Conservation (phyloP, 2,888 invertebrate genomes). For the Acleris cristana region DNA sequence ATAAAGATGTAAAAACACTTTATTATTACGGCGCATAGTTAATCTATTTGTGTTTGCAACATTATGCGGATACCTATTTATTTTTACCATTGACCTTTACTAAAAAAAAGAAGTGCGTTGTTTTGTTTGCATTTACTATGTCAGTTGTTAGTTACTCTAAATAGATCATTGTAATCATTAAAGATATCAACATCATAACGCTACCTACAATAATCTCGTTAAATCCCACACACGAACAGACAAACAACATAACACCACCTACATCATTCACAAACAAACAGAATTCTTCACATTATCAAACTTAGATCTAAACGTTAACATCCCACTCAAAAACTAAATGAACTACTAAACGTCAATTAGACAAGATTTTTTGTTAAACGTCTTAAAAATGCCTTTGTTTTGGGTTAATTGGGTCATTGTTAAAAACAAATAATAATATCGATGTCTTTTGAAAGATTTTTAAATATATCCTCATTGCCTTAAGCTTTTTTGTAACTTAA, state of each 20-base stretch:
- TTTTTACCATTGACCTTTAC: no score
- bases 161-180: no score
- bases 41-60: no score
- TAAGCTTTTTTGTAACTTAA: no score
- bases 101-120: no score
- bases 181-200: slow-evolving; percentile 1
- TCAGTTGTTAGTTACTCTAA: no score
- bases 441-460: background rate
- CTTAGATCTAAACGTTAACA: slow-evolving; percentile 48
- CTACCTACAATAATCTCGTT: slow-evolving; percentile 12
- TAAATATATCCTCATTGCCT: background rate
- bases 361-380: slow-evolving; percentile 13
- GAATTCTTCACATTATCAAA: slow-evolving; percentile 43
- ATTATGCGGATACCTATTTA: no score
- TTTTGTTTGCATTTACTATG: no score
- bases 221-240: slow-evolving; percentile 38
- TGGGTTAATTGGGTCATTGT: background rate
- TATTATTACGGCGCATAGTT: no score
- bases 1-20: no score
- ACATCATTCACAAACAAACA: slow-evolving; percentile 46
- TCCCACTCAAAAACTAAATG: slow-evolving; percentile 28
- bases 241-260: slow-evolving; percentile 50
- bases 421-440: background rate
- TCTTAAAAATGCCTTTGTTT: slow-evolving; percentile 4
- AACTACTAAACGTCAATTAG: slow-evolving; percentile 19